These are phyloP conservation scores for Hafferia zeledoni DNA, from an alignment of 2,797 vertebrate species.

Conservation along the genomic window DNA sequence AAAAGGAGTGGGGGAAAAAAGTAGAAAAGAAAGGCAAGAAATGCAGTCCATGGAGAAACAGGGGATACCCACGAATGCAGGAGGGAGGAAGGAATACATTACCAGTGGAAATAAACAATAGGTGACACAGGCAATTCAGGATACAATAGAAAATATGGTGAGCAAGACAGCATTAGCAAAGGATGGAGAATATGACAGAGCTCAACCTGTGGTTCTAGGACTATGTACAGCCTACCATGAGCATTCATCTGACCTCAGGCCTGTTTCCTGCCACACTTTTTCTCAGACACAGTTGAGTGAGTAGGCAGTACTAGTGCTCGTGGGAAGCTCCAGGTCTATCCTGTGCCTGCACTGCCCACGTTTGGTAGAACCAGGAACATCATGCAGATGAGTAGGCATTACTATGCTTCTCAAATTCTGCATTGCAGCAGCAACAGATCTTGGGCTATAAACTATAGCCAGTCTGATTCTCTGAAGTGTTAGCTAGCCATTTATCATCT, in stretches of 20 bases:
- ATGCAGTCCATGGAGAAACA: not conserved
- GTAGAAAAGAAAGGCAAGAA: not conserved
- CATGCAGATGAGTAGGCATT: not conserved
- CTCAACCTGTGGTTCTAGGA: not conserved
- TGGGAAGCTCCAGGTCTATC: not conserved
- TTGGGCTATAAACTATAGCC: not conserved
- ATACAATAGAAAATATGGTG: not conserved
- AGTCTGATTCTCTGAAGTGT: not conserved
- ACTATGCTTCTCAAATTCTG: not conserved
- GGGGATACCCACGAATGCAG: not conserved
- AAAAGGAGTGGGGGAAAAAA: not conserved
- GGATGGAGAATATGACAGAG: not conserved
- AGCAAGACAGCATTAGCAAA: not conserved
- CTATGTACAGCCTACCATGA: not conserved
- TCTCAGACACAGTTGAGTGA: not conserved
- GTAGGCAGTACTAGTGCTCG: not conserved
- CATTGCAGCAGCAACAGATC: not conserved
- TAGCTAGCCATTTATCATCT: not conserved
- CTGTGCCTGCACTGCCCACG: rapidly evolving
- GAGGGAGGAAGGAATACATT: not conserved
- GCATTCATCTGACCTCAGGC: not conserved
- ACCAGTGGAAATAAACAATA: not conserved
- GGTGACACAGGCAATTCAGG: not conserved
- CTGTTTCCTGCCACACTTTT: not conserved
- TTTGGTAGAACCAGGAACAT: not conserved